A percentile compares a stretch with the other conserved stretches of the same genome.
phyloP scores from a whole-genome alignment of 1,140 invertebrate genomes.

The Rhizoglyphus robini region DNA sequence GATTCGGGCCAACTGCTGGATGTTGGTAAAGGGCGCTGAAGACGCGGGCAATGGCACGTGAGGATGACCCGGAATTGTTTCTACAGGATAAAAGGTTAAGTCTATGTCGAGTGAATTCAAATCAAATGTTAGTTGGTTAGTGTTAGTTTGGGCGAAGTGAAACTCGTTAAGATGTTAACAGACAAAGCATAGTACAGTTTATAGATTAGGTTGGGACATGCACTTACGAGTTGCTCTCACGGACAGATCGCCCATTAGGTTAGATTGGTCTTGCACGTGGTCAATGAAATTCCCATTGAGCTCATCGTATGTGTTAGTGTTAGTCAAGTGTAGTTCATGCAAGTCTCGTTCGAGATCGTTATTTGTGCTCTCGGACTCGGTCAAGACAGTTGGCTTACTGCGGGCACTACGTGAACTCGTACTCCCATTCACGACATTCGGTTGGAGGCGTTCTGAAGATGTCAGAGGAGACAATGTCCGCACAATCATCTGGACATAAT shows the following conservation, averaged over 20 bases:
- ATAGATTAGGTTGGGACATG: not conserved
- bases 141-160: not conserved
- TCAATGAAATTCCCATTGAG: not conserved
- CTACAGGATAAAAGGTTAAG: not conserved
- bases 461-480: no score
- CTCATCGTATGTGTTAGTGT: not conserved
- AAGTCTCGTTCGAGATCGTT: no score
- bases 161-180: not conserved
- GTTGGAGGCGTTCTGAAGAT: no score
- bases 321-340: not conserved
- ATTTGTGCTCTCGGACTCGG: no score
- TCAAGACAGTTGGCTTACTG: no score
- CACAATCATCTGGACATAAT: no score
- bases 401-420: no score
- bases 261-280: not conserved
- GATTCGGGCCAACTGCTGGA: constrained; percentile 55
- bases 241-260: not conserved
- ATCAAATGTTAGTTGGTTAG: no score
- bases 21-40: constrained; percentile 5
- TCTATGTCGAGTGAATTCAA: not conserved
- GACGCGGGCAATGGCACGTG: constrained; percentile 4
- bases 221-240: not conserved
- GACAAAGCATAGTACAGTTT: not conserved
- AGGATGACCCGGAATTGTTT: constrained; percentile 8
- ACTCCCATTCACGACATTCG: no score